Percentiles rank a stretch among this genome's conserved stretches.
phyloP scores from a whole-genome alignment of 2,113 vertebrate species.

The Origma solitaria region DNA sequence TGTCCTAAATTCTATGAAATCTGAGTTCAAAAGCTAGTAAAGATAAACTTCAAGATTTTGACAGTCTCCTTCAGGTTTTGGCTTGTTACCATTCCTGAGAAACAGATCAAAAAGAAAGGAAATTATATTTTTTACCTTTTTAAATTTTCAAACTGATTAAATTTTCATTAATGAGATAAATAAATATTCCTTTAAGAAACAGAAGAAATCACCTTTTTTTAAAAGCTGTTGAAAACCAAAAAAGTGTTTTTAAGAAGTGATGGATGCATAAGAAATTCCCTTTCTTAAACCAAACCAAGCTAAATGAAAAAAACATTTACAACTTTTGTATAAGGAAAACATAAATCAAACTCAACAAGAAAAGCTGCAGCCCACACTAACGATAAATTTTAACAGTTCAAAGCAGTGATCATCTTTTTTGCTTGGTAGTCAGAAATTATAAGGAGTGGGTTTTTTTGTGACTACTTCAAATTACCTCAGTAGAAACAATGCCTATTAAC shows the following conservation, averaged over 20 bases:
- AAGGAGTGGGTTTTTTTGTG: background rate
- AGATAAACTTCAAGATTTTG: background rate
- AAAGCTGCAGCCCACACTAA: background rate
- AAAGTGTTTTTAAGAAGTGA: background rate
- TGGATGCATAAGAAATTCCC: background rate
- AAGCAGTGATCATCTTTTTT: background rate
- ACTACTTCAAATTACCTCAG: background rate
- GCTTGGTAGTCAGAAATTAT: background rate
- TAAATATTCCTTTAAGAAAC: background rate
- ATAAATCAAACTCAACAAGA: background rate
- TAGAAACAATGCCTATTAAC: background rate
- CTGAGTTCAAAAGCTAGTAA: background rate
- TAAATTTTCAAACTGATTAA: background rate
- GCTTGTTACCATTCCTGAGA: background rate
- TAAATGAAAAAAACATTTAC: accelerated
- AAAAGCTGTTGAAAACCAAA: background rate
- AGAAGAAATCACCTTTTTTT: background rate
- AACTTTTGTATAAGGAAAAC: background rate
- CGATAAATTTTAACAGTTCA: background rate
- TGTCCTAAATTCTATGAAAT: background rate
- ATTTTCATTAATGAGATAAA: background rate
- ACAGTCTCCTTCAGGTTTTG: background rate
- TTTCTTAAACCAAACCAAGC: background rate
- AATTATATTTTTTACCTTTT: background rate
- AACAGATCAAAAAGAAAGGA: background rate